A percentile compares a stretch with the other conserved stretches of the same genome.
Evolutionary conservation across 2,113 vertebrate genomes (phyloP).

Genomic region (Vulpes lagopus): DNA sequence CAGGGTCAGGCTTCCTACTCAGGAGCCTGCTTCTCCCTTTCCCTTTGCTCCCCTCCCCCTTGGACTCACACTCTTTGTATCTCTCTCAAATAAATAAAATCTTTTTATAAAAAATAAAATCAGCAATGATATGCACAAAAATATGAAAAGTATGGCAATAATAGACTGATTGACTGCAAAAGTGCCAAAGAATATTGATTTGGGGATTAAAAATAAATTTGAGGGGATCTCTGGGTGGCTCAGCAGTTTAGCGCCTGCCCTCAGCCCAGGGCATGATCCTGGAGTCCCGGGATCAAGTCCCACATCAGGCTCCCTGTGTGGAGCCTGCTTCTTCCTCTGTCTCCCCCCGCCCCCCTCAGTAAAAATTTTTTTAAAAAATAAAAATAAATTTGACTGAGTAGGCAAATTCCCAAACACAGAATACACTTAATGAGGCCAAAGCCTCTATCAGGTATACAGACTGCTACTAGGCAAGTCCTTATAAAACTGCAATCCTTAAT

Average conservation of each 20-base stretch:
- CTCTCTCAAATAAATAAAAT: neutral
- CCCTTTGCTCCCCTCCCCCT: too few species aligned
- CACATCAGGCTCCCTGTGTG: too few species aligned
- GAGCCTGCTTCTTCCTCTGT: too few species aligned
- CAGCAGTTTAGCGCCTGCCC: too few species aligned
- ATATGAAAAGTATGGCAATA: neutral
- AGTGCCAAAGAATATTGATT: neutral
- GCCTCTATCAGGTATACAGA: neutral
- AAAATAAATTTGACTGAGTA: neutral
- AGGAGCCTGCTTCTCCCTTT: neutral
- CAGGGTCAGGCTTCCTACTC: too few species aligned
- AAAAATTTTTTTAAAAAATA: neutral
- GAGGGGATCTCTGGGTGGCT: neutral
- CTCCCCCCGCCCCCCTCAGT: too few species aligned
- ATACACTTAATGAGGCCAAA: neutral
- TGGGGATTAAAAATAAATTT: neutral
- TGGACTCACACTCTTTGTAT: neutral
- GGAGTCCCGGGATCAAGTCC: too few species aligned
- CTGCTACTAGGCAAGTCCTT: neutral
- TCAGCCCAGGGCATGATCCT: too few species aligned
- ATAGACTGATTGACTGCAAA: neutral
- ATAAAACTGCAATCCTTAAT: neutral
- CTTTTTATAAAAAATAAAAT: neutral
- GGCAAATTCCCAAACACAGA: slow-evolving; percentile 13
- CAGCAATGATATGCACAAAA: neutral